Evolutionary conservation across 1,140 invertebrate species (phyloP).

Genomic region (Lepidurus apus): DNA sequence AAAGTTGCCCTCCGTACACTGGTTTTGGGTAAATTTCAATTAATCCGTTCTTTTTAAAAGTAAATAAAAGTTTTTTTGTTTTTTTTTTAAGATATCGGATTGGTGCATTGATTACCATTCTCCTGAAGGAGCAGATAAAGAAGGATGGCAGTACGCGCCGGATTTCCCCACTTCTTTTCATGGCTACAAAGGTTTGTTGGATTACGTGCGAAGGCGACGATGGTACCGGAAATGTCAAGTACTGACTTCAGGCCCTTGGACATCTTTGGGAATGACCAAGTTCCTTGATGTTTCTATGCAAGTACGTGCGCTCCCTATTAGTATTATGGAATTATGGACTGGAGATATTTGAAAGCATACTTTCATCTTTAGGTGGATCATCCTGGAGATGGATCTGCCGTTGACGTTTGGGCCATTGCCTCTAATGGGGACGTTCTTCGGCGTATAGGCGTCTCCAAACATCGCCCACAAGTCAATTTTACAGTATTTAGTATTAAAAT

Average conservation of each 20-base stretch:
- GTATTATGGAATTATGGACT: too few species aligned
- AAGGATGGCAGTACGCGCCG: conserved; percentile 91
- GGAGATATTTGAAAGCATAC: too few species aligned
- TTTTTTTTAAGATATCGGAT: conserved; percentile 61
- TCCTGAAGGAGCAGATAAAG: conserved; percentile 77
- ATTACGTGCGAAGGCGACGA: conserved; percentile 75
- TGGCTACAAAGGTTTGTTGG: conserved; percentile 74
- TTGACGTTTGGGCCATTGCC: conserved; percentile 70
- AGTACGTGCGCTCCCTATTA: conserved; percentile 45
- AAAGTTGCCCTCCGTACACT: conserved; percentile 74
- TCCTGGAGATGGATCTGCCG: conserved; percentile 45
- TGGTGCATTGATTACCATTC: conserved; percentile 85
- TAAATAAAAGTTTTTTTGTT: conserved; percentile 29
- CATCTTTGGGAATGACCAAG: conserved; percentile 73
- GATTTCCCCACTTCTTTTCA: conserved; percentile 84
- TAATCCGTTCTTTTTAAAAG: neutral
- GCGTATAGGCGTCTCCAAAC: conserved; percentile 63
- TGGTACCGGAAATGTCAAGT: conserved; percentile 80
- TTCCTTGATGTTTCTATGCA: conserved; percentile 72
- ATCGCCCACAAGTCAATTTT: conserved; percentile 58
- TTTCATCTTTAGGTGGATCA: conserved; percentile 31
- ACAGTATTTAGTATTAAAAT: neutral
- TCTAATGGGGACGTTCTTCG: conserved; percentile 74
- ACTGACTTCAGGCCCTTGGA: conserved; percentile 78
- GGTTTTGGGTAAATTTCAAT: conserved; percentile 66